Base-by-base conservation (phyloP, 2,113 vertebrate species). In the Etheostoma cragini region DNA sequence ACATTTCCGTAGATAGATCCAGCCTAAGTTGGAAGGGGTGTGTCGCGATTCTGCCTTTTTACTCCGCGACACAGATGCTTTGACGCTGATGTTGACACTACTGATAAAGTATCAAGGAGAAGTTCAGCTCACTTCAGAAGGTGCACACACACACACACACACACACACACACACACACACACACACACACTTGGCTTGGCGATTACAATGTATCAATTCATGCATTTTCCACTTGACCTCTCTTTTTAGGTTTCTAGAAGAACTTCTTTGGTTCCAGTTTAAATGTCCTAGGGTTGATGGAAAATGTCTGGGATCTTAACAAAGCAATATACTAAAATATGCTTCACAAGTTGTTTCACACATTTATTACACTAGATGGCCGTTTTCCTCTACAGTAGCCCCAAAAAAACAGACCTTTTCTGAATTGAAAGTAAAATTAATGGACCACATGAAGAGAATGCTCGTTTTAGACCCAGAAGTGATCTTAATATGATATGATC, bases 161-260 rank as follows among this genome's bases (percentile, higher is more conserved):
- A 54, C 33, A 24, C 35, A 38, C 42, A 58, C 42, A 42, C 38
- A 53, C 45, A 26, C 42, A 56, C 14, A 0, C 70, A 42, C 33
- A 56, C 19, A 73, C 69, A 62, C 58, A 66, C n/a, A n/a, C n/a
- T n/a, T n/a, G n/a, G 67, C 45, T 49, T 21, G 11, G 49, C 45
- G 70, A 3, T 42, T 54, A 54, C 30, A 24, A 33, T 21, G 33
- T 30, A 72, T 72, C 75, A 72, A 64, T 71, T 16, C 57, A 50
- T 52, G 33, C 26, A 5, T 79, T 76, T 80, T 85, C 72, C 64
- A 68, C 22, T 47, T 65, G 75, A 76, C 63, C 35, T 68, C 70
- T 47, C 8, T 71, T 3, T 71, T 58, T 30, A 50, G 54, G 8
- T 74, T 70, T 58, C 30, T 22, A 42, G 13, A 64, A 46, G 21